Evolutionary conservation across 2,797 vertebrate genomes (phyloP), one percentile per base, ranked within the genome.

Genomic region (Cossypha polioptera): DNA sequence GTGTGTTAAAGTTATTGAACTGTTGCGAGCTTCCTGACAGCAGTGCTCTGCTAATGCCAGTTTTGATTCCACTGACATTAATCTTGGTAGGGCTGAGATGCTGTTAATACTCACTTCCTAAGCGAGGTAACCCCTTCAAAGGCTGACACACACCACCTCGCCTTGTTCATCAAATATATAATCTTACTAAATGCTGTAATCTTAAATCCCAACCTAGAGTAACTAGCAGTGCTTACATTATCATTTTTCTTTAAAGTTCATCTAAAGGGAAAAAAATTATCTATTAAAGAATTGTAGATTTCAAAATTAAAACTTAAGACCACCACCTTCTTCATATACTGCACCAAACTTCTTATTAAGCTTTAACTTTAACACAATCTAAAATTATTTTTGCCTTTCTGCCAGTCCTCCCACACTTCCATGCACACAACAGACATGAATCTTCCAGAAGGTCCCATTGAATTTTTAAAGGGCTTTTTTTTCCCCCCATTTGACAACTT

Each of bases 91-190:
- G 94, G 87, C 89, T 92, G 89, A 94, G 91, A 92, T 96, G 89
- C 81, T 95, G 96, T 93, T 97, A 98, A 97, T 97, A 96, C 97
- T 95, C 78, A 88, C 85, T 97, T 95, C 88, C 95, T 92, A 91
- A 94, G 84, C 86, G 90, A 94, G 94, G 96, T 91, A 95, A 94
- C 96, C 96, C 96, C 90, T 96, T 95, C 94, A 94, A 59, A 85
- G 76, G 92, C 92, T 94, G 96, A 95, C 95, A 94, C 94, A 63
- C 68, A 92, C 93, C 92, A 90, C 94, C 96, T 97, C 88, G 71
- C 86, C 92, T 77, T 96, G 96, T 95, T 97, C 95, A 95, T 95
- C 97, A 97, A 97, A 97, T 94, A 81, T 95, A 94, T 97, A 97
- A 97, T 97, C 84, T 86, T 94, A 90, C 93, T 84, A 93, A 96